Percentiles rank a stretch among this genome's conserved stretches.
Evolutionary conservation across 2,888 invertebrate species (phyloP).

Genomic region (Vannuccia rotundouncinata): DNA sequence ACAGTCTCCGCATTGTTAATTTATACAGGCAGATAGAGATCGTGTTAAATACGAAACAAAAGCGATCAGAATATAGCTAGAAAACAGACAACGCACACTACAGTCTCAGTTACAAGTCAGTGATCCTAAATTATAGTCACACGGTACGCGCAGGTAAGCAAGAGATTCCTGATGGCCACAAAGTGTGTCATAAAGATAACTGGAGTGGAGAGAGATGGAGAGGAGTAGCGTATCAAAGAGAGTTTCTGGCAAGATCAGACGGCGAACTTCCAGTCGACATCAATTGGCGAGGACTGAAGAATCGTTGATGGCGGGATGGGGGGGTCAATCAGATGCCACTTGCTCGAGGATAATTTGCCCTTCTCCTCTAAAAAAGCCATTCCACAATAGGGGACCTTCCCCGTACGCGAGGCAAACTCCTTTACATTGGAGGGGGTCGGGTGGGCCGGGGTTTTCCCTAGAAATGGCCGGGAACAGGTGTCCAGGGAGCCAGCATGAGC

Average conservation of each 20-base stretch:
- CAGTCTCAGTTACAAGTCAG: not conserved
- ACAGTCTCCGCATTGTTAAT: too few relatives aligned
- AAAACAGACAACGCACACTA: not conserved
- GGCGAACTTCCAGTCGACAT: not conserved
- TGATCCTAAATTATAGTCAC: not conserved
- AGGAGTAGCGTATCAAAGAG: not conserved
- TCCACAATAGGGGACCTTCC: conserved; percentile 30
- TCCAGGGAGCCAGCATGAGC: conserved; percentile 33
- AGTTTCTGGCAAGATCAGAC: not conserved
- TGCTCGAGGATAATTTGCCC: not conserved
- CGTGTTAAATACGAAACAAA: not conserved
- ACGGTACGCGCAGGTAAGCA: too few relatives aligned
- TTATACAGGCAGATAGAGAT: not conserved
- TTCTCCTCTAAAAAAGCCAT: conserved; percentile 13
- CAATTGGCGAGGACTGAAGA: not conserved
- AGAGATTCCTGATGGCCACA: too few relatives aligned
- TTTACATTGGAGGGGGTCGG: not conserved
- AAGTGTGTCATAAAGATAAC: too few relatives aligned
- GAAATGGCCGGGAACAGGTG: conserved; percentile 21
- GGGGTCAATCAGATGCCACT: conserved; percentile 29
- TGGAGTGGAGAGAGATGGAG: not conserved
- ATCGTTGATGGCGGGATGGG: conserved; percentile 20
- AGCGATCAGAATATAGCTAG: not conserved
- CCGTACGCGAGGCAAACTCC: not conserved
- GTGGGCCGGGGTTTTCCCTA: conserved; percentile 11